A percentile compares a stretch with the other conserved stretches of the same genome.
phyloP scores from a whole-genome alignment of 2,797 vertebrate genomes.

The Salmo trutta region DNA sequence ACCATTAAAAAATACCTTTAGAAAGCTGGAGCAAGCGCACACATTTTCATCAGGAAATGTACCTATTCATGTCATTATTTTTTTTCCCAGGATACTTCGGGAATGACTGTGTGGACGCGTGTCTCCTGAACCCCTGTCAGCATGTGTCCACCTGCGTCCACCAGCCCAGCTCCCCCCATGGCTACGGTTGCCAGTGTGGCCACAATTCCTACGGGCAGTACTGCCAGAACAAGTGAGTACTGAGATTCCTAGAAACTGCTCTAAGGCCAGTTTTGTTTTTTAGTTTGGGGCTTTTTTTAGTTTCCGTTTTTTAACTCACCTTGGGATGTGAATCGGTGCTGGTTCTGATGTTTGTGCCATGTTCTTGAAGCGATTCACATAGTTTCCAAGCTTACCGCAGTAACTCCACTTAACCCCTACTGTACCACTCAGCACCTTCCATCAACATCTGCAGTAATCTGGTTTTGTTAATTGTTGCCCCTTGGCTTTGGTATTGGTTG shows the following conservation, averaged over 20 bases:
- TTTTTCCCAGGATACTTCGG: conserved; percentile 81
- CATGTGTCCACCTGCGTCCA: conserved; percentile 80
- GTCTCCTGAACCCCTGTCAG: conserved; percentile 86
- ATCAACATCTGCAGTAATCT: conserved; percentile 10
- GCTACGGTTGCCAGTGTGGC: conserved; percentile 84
- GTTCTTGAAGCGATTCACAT: neutral
- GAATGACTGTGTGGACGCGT: conserved; percentile 81
- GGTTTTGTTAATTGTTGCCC: neutral
- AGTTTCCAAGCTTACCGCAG: conserved; percentile 1
- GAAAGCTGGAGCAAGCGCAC: neutral
- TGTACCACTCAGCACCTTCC: neutral
- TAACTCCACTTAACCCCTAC: neutral
- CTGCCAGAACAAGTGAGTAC: conserved; percentile 74
- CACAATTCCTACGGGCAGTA: conserved; percentile 80
- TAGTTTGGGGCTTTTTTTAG: too few relatives aligned
- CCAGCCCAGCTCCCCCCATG: conserved; percentile 71
- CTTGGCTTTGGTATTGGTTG: conserved; percentile 4
- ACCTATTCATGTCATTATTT: neutral
- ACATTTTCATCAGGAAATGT: too few relatives aligned
- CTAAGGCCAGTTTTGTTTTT: too few relatives aligned
- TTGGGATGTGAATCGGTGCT: neutral
- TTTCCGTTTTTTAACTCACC: neutral
- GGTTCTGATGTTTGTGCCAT: neutral
- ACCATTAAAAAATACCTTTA: neutral
- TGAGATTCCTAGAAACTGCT: neutral